Evolutionary conservation across 2,113 vertebrate genomes (phyloP), one percentile per base, ranked within the genome.

Genomic region (Pleuronectes platessa): DNA sequence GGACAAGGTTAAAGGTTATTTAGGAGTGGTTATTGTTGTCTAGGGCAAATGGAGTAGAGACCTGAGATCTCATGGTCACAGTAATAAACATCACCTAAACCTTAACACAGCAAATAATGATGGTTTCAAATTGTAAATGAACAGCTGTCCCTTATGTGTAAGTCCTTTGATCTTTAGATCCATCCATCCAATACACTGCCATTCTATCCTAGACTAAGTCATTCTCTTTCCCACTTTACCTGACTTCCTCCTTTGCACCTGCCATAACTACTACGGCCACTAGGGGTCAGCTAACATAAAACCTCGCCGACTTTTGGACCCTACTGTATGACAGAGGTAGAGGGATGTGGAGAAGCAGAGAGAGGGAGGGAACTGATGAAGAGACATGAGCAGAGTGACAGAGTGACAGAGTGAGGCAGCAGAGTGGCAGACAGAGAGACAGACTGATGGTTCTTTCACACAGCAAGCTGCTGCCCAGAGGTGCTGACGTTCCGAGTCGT

Each of bases 401-500:
- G 47, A 49, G 47, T 49, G 76, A 71, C 45, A 17, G 63, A 61
- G 69, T 74, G 70, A 74, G 51, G 51, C 18, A 54, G 51, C 3
- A n/a, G 51, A 54, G 51, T 54, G 4, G 45, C 55, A 63, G 75
- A 54, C 15, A 18, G 31, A 53, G 54, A 68, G 40, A 66, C 37
- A 66, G 51, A 71, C 65, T 45, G 47, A 54, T 54, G 51, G 18
- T 14, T 58, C 63, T 82, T 65, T 68, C 59, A 63, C 61, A 53
- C 51, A 61, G 45, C 26, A 18, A 40, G 24, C 65, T 68, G 59
- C 66, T n/a, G 11, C 63, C 47, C 31, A 9, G 18, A 68, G 64
- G 14, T 37, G 71, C 24, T 70, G 18, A 59, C 62, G 58, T 35
- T 63, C 2, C 2, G 11, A 35, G 12, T 75, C 65, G 68, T 58